Evolutionary conservation across 2,113 vertebrate genomes (phyloP), one percentile per base, ranked within the genome.

Genomic region (Leucopsar rothschildi): DNA sequence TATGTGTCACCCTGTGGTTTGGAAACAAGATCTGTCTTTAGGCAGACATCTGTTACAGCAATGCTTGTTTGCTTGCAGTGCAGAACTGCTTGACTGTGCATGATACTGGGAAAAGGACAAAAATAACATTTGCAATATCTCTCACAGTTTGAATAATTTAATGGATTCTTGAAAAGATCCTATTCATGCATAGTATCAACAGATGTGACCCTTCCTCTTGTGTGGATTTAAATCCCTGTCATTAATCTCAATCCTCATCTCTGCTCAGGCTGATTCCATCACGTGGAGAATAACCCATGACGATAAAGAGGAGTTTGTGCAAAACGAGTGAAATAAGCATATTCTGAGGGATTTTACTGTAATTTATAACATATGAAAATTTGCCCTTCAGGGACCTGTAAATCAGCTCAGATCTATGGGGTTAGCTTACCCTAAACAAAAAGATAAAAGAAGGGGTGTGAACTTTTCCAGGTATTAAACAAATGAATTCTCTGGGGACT

Each of bases 381-480:
- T 42, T 87, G 68, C 72, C 82, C 66, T 95, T 49, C 4, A 8
- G 65, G 73, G 65, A 12, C 73, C 47, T 42, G 25, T 96, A 94
- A 95, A 94, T 96, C 92, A 50, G 15, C 64, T 73, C 63, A 33
- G 81, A 37, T 63, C 92, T 90, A 24, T 69, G 64, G 68, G 73
- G 53, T 83, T 86, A 90, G 37, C 33, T 45, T 94, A 72, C n/a
- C 47, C 55, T 91, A 90, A 92, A 85, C 65, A 77, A 28, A 60
- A 66, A 93, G 93, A 94, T 86, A 66, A 95, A 95, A 95, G 89
- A 71, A 82, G 44, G 69, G 12, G 61, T 61, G 85, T 94, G 72
- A 89, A 83, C 80, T 87, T 92, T 63, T 95, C 53, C 92, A 92
- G 70, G 61, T 83, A 55, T 88, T 91, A 84, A 96, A 94, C 75